Base-by-base conservation (phyloP, 2,888 invertebrate genomes). In the Steinernema carpocapsae region DNA sequence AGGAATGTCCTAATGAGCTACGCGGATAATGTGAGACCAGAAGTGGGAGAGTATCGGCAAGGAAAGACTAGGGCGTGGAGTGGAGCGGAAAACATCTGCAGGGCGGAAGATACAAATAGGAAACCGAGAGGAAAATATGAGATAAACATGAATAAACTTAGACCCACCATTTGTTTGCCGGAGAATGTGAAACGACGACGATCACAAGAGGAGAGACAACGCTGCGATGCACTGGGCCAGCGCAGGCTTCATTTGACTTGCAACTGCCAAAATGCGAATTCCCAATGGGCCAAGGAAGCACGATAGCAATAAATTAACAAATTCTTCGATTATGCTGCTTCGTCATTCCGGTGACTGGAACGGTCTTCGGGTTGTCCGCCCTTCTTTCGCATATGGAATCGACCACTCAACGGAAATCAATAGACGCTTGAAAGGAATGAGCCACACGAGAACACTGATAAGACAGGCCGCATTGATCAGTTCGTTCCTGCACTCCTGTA, bases 91-190 rank as follows among this genome's bases (percentile, higher is more conserved):
- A 64, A 32, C 32, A 37, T 17, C 64, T 26, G 64, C 22, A 64
- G 64, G 26, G 29, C 64, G 29, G 29, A 29, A 17, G 64, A 64
- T 64, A 32, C 64, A 64, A 26, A 64, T 56, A 24, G 26, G 48
- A 48, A 48, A 56, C 22, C 12, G 37, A 64, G 64, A 32, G 64
- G 26, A 7, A 56, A 26, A 56, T 17, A 56, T 17, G 56, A 12
- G 24, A 48, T 56, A 24, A 24, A 56, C 56, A 56, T 26, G 56
- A 56, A 56, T 32, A 64, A 64, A 32, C 64, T 64, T 64, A 64
- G 64, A 64, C 64, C 64, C 64, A 64, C 64, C 64, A 64, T 64
- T 64, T 64, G 64, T 64, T 64, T 64, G 64, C 14, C 29, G 24
- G 17, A 10, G 29, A 29, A 32, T 64, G 14, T 7, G 64, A 32